phyloP scores from a whole-genome alignment of 1,140 invertebrate genomes.

The Eriocheir sinensis region DNA sequence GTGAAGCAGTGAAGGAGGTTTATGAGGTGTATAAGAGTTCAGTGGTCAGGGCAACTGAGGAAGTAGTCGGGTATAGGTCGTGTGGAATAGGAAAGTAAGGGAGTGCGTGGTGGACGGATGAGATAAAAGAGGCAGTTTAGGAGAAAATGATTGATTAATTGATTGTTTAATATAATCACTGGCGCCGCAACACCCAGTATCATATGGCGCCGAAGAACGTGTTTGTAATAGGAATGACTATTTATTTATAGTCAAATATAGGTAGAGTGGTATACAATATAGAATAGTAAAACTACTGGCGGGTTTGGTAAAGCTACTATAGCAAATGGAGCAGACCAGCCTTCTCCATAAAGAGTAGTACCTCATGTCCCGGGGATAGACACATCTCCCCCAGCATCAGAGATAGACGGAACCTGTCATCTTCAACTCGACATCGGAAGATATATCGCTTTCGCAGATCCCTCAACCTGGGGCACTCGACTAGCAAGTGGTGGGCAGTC shows the following conservation, averaged over 20 bases:
- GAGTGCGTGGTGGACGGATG: too few relatives aligned
- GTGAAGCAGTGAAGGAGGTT: too few relatives aligned
- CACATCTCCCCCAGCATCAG: slow-evolving; percentile 27
- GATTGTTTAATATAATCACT: neutral
- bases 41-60: too few relatives aligned
- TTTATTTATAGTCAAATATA: neutral
- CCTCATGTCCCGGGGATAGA: slow-evolving; percentile 2
- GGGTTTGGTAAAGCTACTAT: neutral
- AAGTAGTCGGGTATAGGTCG: too few relatives aligned
- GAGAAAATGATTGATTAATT: slow-evolving; percentile 31
- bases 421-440: neutral
- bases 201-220: neutral
- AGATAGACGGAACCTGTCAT: neutral
- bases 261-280: neutral
- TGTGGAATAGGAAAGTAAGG: too few relatives aligned
- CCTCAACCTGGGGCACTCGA: slow-evolving; percentile 11
- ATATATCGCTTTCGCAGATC: neutral
- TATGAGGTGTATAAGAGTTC: too few relatives aligned
- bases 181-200: neutral
- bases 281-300: neutral
- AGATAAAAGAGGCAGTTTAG: too few relatives aligned
- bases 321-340: slow-evolving; percentile 10
- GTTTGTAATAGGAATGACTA: too few relatives aligned
- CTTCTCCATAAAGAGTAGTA: too few relatives aligned
- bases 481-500: slow-evolving; percentile 16